Percentiles rank a stretch among this genome's conserved stretches.
Evolutionary conservation across 1,140 invertebrate genomes (phyloP).

Genomic region (Bemisia tabaci): DNA sequence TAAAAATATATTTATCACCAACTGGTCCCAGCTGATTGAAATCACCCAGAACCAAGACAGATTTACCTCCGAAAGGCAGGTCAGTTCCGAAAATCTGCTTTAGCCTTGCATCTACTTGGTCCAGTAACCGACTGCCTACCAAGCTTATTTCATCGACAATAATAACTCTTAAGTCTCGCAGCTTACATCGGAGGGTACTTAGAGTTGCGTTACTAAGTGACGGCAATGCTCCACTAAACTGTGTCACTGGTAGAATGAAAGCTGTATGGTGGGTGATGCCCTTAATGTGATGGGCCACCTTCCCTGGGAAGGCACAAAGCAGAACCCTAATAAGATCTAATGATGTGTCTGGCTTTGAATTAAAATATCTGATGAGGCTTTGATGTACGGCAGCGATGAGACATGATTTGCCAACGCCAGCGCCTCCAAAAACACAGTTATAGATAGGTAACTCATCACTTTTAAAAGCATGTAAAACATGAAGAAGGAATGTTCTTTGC

Average conservation of each 20-base stretch:
- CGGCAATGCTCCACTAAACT: neutral
- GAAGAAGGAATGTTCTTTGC: neutral
- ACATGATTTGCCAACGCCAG: slow-evolving; percentile 1
- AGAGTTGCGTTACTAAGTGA: neutral
- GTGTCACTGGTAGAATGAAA: slow-evolving; percentile 1
- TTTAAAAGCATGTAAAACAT: slow-evolving; percentile 3
- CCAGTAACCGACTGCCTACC: slow-evolving; percentile 2
- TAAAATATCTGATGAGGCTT: neutral
- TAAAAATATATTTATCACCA: slow-evolving; percentile 12
- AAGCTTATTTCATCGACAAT: slow-evolving; percentile 18
- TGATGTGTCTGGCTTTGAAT: neutral
- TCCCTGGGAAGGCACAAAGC: slow-evolving; percentile 3
- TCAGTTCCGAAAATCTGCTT: slow-evolving; percentile 8
- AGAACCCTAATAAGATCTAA: too few species aligned
- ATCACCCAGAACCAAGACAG: slow-evolving; percentile 15
- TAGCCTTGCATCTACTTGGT: slow-evolving; percentile 12
- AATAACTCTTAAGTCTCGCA: slow-evolving; percentile 10
- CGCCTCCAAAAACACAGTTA: slow-evolving; percentile 1
- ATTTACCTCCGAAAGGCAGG: slow-evolving; percentile 11
- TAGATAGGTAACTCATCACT: neutral
- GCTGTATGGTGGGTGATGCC: slow-evolving; percentile 7
- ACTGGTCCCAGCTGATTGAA: slow-evolving; percentile 18
- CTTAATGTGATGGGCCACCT: neutral
- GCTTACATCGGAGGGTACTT: neutral
- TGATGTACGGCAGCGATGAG: slow-evolving; percentile 2